A percentile compares a stretch with the other conserved stretches of the same genome.
Conservation (phyloP, 2,113 vertebrate species). For the Anguilla japonica region DNA sequence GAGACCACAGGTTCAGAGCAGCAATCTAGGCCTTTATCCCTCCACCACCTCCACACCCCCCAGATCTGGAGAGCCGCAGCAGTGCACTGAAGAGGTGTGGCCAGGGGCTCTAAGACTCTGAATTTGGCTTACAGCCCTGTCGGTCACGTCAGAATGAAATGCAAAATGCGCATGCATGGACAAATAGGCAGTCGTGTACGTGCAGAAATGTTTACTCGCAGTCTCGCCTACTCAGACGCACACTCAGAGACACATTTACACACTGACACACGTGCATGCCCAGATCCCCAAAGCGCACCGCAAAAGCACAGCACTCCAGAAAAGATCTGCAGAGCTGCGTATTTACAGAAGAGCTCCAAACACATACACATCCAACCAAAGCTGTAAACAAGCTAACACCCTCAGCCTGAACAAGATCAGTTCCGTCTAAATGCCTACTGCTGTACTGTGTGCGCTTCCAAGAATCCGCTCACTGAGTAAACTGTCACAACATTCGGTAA, state of each 20-base stretch:
- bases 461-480: background rate
- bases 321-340: background rate
- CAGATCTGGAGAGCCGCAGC: background rate
- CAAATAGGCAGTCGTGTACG: background rate
- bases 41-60: background rate
- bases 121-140: background rate
- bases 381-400: background rate
- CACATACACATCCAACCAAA: background rate
- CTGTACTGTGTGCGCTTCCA: background rate
- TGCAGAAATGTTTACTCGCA: background rate
- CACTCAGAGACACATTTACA: background rate
- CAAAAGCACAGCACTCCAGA: background rate
- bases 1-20: slow-evolving; percentile 1
- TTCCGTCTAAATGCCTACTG: background rate
- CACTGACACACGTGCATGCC: background rate
- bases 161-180: background rate
- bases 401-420: background rate
- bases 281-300: background rate
- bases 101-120: background rate
- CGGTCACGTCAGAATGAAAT: background rate
- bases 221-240: background rate
- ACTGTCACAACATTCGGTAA: background rate
- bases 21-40: background rate
- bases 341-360: background rate
- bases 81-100: background rate